Conservation (phyloP, 2,797 vertebrate genomes). For the Sebastes nivosus region DNA sequence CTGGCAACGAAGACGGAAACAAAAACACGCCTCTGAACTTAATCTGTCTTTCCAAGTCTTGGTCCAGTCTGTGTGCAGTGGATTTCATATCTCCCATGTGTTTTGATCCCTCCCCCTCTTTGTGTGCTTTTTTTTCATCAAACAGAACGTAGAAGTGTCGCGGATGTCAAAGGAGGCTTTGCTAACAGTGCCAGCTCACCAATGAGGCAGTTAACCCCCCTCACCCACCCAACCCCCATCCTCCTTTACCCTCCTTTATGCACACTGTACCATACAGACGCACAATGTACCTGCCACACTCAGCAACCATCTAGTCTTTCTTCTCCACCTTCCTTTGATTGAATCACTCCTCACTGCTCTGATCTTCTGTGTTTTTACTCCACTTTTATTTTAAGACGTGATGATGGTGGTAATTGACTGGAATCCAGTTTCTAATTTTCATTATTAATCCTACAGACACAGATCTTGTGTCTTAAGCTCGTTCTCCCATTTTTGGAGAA, state of each 20-base stretch:
- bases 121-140: constrained; percentile 64
- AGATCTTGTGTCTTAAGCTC: constrained; percentile 33
- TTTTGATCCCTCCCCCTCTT: constrained; percentile 59
- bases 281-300: constrained; percentile 31
- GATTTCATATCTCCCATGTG: constrained; percentile 43
- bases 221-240: neutral
- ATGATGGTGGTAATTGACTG: constrained; percentile 69
- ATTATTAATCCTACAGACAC: constrained; percentile 47
- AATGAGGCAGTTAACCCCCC: constrained; percentile 57
- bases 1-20: neutral
- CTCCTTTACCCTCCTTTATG: constrained; percentile 11
- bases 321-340: neutral
- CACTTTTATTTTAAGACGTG: constrained; percentile 11
- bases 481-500: constrained; percentile 66
- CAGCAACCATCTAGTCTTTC: constrained; percentile 8
- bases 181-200: constrained; percentile 86
- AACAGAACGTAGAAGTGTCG: constrained; percentile 87
- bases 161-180: constrained; percentile 86
- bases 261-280: constrained; percentile 35
- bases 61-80: neutral
- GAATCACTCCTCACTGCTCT: constrained; percentile 11
- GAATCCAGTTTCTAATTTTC: constrained; percentile 76
- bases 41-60: neutral
- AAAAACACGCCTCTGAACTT: neutral
- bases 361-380: constrained; percentile 1